Conservation (phyloP, 2,113 vertebrate species). For the Riparia riparia region DNA sequence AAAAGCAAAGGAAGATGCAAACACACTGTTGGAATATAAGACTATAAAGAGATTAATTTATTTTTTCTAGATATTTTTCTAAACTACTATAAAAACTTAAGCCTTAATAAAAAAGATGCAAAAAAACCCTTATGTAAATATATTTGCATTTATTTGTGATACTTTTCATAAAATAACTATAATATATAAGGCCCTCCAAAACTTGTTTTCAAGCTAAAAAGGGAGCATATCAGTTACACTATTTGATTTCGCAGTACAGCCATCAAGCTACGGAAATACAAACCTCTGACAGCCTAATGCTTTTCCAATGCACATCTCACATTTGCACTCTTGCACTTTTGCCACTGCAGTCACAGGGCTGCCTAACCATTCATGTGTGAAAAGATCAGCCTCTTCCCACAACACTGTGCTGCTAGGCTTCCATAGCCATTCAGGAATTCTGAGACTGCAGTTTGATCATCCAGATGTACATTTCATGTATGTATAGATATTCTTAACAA, state of each 20-base stretch:
- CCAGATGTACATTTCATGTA: background rate
- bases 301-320: background rate
- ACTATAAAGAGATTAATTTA: background rate
- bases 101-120: background rate
- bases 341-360: background rate
- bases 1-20: background rate
- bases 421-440: background rate
- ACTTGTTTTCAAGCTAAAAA: background rate
- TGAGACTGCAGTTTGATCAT: background rate
- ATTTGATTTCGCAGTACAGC: background rate
- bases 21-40: background rate
- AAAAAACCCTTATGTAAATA: background rate
- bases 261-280: background rate
- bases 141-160: background rate
- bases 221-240: background rate
- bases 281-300: background rate
- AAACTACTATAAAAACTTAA: background rate
- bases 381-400: background rate
- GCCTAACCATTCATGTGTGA: background rate
- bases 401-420: background rate
- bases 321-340: background rate
- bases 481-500: background rate
- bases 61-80: conserved; percentile 18
- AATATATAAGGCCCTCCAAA: background rate
- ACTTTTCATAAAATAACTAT: background rate